These are phyloP conservation scores for Hofmannophila pseudospretella DNA, from an alignment of 2,888 invertebrate species.

Conservation along the genomic window DNA sequence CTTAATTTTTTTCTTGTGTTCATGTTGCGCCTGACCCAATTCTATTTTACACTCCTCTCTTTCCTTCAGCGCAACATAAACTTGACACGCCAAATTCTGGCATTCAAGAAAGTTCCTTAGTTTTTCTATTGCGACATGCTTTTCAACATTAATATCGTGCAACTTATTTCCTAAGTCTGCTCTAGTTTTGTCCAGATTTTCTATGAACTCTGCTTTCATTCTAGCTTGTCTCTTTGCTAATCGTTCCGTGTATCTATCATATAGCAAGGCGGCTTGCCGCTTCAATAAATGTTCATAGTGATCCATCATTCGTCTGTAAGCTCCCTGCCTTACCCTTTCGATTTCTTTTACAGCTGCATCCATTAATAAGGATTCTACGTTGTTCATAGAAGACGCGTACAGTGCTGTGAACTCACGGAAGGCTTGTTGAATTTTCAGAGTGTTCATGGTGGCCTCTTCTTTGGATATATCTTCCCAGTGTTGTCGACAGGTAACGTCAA, in stretches of 20 bases:
- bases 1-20: slow-evolving; percentile 47
- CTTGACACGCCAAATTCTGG: slow-evolving; percentile 63
- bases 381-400: slow-evolving; percentile 42
- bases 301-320: slow-evolving; percentile 39
- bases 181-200: slow-evolving; percentile 31
- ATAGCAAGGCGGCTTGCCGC: slow-evolving; percentile 46
- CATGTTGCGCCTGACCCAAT: slow-evolving; percentile 31
- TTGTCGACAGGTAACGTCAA: slow-evolving; percentile 25
- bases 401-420: slow-evolving; percentile 42
- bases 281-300: slow-evolving; percentile 37
- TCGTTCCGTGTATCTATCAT: slow-evolving; percentile 41
- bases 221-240: slow-evolving; percentile 36
- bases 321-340: slow-evolving; percentile 29
- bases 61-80: slow-evolving; percentile 65
- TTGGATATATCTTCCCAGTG: slow-evolving; percentile 33
- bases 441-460: slow-evolving; percentile 34
- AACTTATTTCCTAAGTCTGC: slow-evolving; percentile 27
- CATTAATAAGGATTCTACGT: slow-evolving; percentile 46
- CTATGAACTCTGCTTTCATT: slow-evolving; percentile 42
- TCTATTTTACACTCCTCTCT: slow-evolving; percentile 46
- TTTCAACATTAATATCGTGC: slow-evolving; percentile 57
- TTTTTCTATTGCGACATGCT: slow-evolving; percentile 55
- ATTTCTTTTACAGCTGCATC: slow-evolving; percentile 46
- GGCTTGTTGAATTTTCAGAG: slow-evolving; percentile 37
- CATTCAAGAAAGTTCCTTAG: slow-evolving; percentile 46